These are phyloP conservation scores for Platycheirus albimanus DNA, from an alignment of 2,888 invertebrate genomes.

Conservation along the genomic window DNA sequence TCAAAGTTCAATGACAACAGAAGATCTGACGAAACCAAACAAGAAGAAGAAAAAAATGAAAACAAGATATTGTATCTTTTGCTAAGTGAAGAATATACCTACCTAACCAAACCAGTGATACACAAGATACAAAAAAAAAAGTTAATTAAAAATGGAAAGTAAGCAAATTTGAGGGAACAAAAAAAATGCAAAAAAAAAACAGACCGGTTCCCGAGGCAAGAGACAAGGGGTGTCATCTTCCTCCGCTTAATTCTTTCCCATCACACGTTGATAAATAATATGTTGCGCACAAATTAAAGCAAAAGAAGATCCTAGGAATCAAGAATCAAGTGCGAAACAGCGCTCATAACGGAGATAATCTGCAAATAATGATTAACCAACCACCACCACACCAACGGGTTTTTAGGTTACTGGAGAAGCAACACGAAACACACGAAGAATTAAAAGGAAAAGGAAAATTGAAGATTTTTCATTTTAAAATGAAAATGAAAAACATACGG, in stretches of 20 bases:
- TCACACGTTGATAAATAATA: slow-evolving; percentile 13
- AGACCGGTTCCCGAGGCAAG: slow-evolving; percentile 64
- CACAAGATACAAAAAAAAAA: slow-evolving; percentile 7
- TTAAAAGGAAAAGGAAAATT: slow-evolving; percentile 14
- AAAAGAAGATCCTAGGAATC: slow-evolving; percentile 12
- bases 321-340: slow-evolving; percentile 47
- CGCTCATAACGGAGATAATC: slow-evolving; percentile 45
- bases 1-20: slow-evolving; percentile 71
- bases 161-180: slow-evolving; percentile 41
- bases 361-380: slow-evolving; percentile 10
- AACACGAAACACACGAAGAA: not conserved
- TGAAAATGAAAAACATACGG: slow-evolving; percentile 15
- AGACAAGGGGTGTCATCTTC: slow-evolving; percentile 45
- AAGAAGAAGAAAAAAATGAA: slow-evolving; percentile 12
- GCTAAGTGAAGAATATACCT: slow-evolving; percentile 3
- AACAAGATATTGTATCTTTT: slow-evolving; percentile 33
- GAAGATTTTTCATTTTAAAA: not conserved
- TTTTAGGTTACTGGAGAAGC: slow-evolving; percentile 59
- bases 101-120: slow-evolving; percentile 10
- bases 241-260: slow-evolving; percentile 22
- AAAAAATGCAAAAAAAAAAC: slow-evolving; percentile 12
- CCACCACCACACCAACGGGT: slow-evolving; percentile 30
- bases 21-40: slow-evolving; percentile 32
- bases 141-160: slow-evolving; percentile 67
- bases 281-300: not conserved